phyloP scores from a whole-genome alignment of 2,113 vertebrate genomes.

The Calyptommatus sinebrachiatus region DNA sequence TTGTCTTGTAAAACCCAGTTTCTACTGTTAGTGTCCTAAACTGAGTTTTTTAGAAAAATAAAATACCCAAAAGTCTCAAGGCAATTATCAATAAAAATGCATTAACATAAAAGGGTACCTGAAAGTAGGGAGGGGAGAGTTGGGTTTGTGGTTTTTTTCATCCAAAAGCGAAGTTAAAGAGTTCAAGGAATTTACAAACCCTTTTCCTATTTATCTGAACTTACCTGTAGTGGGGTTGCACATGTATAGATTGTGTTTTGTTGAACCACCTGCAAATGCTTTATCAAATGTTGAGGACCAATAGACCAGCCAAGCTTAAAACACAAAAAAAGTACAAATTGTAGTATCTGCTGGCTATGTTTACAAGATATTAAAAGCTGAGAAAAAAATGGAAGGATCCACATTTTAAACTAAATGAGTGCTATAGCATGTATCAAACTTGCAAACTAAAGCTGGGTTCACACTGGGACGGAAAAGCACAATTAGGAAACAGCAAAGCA shows the following conservation, averaged over 20 bases:
- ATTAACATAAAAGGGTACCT: too few relatives aligned
- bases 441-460: background rate
- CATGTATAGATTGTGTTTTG: conserved; percentile 90
- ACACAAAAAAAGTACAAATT: conserved; percentile 29
- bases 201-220: conserved; percentile 29
- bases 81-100: too few relatives aligned
- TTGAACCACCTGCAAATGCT: conserved; percentile 93
- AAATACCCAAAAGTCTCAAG: too few relatives aligned
- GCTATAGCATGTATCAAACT: background rate
- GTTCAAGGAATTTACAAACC: background rate
- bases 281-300: conserved; percentile 87
- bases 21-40: background rate
- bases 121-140: too few relatives aligned
- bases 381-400: background rate
- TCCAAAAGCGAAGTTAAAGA: too few relatives aligned
- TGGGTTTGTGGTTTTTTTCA: too few relatives aligned
- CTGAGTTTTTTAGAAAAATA: too few relatives aligned
- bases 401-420: conserved; percentile 3
- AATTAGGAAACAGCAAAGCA: too few relatives aligned
- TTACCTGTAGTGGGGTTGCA: conserved; percentile 88
- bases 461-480: background rate
- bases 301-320: conserved; percentile 92
- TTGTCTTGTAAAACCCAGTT: background rate
- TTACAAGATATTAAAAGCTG: background rate
- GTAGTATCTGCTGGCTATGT: background rate